A percentile compares a stretch with the other conserved stretches of the same genome.
Conservation (phyloP, 1,140 invertebrate genomes). For the silkworm (Bombyx mori) region ASM3026992v2 NC_085129.1:4607001-4607500, state of each 20-base stretch:
- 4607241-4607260: not conserved
- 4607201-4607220: not conserved
- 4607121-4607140: not conserved
- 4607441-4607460: no score
- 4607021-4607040: slow-evolving; percentile 27
- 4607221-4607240: not conserved
- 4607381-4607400: no score
- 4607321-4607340: not conserved
- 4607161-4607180: not conserved
- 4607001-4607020: slow-evolving; percentile 42
- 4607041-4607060: slow-evolving; percentile 34
- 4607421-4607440: no score
- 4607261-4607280: not conserved
- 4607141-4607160: not conserved
- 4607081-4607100: slow-evolving; percentile 9
- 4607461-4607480: no score
- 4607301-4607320: not conserved
- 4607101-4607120: slow-evolving; percentile 9
- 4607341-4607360: not conserved
- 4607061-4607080: slow-evolving; percentile 13
- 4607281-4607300: not conserved
- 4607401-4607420: no score
- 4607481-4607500: no score
- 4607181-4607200: not conserved
- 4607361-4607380: no score